phyloP scores from a whole-genome alignment of 2,797 vertebrate species.

The Chelon labrosus region DNA sequence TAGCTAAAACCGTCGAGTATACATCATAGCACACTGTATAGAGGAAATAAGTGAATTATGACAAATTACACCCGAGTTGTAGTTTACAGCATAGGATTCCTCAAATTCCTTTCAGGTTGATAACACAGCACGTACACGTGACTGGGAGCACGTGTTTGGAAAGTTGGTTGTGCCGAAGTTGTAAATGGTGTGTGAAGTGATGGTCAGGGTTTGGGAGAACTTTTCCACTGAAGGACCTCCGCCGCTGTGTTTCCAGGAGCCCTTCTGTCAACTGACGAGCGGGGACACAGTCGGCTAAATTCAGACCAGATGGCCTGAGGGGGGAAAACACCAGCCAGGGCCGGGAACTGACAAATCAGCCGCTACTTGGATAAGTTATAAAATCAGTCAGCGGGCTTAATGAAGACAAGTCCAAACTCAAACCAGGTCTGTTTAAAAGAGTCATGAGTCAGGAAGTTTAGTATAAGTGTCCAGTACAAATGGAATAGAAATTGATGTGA shows the following conservation, averaged over 20 bases:
- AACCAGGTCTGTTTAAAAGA: conserved; percentile 16
- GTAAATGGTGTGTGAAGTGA: conserved; percentile 41
- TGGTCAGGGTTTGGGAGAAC: conserved; percentile 40
- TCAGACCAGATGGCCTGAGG: conserved; percentile 71
- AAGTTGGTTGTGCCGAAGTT: conserved; percentile 11
- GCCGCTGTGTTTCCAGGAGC: conserved; percentile 67
- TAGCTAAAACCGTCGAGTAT: conserved; percentile 1
- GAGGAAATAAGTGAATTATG: conserved; percentile 11
- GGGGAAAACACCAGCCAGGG: conserved; percentile 42
- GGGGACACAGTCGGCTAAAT: conserved; percentile 64
- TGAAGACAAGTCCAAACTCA: conserved; percentile 52
- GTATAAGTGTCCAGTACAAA: conserved; percentile 16
- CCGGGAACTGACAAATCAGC: conserved; percentile 63
- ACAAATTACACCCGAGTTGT: conserved; percentile 28
- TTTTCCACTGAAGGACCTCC: conserved; percentile 65
- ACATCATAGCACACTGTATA: conserved; percentile 12
- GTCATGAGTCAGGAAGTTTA: conserved; percentile 38
- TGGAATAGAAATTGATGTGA: conserved; percentile 3
- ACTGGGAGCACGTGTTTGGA: conserved; percentile 33
- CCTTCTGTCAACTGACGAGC: conserved; percentile 47
- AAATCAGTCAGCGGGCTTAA: conserved; percentile 52
- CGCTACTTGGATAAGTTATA: conserved; percentile 57
- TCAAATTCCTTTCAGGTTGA: conserved; percentile 44
- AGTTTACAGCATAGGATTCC: conserved; percentile 30
- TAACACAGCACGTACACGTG: conserved; percentile 25